Evolutionary conservation across 2,797 vertebrate genomes (phyloP).

Genomic region (Melanitta fusca): DNA sequence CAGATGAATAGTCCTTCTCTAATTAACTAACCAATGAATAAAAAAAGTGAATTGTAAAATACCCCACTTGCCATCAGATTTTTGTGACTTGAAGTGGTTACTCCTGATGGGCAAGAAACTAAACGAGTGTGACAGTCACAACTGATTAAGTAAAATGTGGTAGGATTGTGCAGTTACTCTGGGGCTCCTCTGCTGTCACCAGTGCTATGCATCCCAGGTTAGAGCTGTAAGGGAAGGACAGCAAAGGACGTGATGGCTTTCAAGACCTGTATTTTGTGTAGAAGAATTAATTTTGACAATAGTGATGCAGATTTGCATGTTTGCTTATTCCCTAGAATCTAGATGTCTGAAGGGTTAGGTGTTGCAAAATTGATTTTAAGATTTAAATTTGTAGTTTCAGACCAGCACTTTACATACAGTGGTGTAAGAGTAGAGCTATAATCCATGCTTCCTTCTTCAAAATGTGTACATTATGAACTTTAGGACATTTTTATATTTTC

Average conservation of each 20-base stretch:
- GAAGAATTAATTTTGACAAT: neutral
- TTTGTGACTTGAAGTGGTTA: neutral
- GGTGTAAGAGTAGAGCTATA: neutral
- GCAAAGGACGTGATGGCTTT: neutral
- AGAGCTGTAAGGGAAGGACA: neutral
- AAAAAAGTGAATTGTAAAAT: neutral
- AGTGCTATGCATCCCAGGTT: neutral
- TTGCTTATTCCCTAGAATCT: neutral
- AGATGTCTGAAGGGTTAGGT: neutral
- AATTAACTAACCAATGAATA: neutral
- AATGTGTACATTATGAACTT: neutral
- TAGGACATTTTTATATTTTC: neutral
- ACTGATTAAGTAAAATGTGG: rapidly evolving
- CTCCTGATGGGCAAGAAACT: neutral
- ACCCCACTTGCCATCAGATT: neutral
- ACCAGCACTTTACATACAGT: neutral
- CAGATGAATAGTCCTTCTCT: neutral
- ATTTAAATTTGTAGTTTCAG: neutral
- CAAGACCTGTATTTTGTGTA: neutral
- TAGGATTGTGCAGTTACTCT: rapidly evolving
- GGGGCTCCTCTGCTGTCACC: neutral
- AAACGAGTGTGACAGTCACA: rapidly evolving
- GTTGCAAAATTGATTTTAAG: neutral
- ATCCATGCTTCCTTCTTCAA: neutral
- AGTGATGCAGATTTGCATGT: neutral